Base-by-base conservation (phyloP, 2,113 vertebrate genomes). In the Proterorhinus semilunaris region DNA sequence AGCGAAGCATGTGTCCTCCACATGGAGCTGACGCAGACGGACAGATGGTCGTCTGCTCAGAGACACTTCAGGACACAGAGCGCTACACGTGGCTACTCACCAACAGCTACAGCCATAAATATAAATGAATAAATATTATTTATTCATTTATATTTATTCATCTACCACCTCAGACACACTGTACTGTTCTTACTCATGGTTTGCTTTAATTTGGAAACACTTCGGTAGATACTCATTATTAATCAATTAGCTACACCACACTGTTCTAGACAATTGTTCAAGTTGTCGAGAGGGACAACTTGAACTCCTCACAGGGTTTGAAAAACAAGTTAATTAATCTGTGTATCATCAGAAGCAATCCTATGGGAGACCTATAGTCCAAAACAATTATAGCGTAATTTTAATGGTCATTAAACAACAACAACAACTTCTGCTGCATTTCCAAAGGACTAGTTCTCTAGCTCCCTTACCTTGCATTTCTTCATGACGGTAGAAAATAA, bases 391-490 rank as follows among this genome's bases (percentile, higher is more conserved):
- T 15, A 13, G 59, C 51, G 46, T 50, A 10, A 5, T 62, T 49
- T 43, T 51, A 21, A 27, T 6, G 44, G 3, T 53, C 59, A 64
- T 69, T 50, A 7, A 21, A 74, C 36, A 78, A 63, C 72, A 43
- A 59, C 3, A 58, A 15, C 50, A 51, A n/a, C 50, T 15, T 27
- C 53, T 55, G 0, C 10, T 6, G 5, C 6, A 1, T 11, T 27
- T 10, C 5, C 2, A 11, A 6, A 10, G 16, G 2, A 10, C 10
- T 11, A 5, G 63, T 69, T 61, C 1, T 9, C 47, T 27, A 68
- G 17, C 27, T 16, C 45, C 17, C 21, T 81, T 88, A 90, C 89
- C 88, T 88, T 75, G 45, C 72, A 69, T 66, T 82, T 83, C 72
- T 74, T 78, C 87, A 90, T 90, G 62, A 16, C 55, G 11, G 64